Percentiles rank a stretch among this genome's conserved stretches.
Conservation (phyloP, 2,113 vertebrate species). For the Prunella fulvescens region DNA sequence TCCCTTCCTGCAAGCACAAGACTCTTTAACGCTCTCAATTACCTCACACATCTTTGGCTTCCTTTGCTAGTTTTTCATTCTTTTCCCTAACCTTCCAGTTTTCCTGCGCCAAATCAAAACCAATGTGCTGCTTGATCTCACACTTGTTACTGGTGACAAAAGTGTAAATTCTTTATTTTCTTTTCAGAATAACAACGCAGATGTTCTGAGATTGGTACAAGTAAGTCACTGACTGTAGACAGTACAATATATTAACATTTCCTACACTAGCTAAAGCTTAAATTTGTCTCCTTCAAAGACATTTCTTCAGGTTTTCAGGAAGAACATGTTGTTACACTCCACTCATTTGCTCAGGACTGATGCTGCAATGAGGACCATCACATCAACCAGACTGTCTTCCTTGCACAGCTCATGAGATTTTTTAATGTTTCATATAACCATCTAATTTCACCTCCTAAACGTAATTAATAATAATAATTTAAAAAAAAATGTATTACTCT, state of each 20-base stretch:
- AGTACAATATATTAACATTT: neutral
- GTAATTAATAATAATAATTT: neutral
- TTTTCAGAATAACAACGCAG: neutral
- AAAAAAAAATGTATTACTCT: neutral
- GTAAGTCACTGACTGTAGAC: neutral
- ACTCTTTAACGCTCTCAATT: neutral
- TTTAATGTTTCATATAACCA: neutral
- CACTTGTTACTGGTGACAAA: neutral
- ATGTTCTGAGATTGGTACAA: neutral
- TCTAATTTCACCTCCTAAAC: neutral
- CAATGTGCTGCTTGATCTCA: neutral
- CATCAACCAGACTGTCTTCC: neutral
- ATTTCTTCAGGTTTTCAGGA: neutral
- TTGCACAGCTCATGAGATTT: neutral
- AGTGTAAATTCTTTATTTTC: neutral
- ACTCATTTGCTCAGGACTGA: neutral
- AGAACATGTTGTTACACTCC: neutral
- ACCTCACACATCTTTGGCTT: neutral
- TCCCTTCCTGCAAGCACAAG: neutral
- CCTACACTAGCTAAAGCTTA: neutral
- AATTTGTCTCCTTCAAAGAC: neutral
- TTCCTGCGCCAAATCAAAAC: neutral
- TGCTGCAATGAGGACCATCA: rapidly evolving
- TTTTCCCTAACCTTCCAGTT: neutral
- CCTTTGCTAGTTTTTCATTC: neutral